Evolutionary conservation across 2,797 vertebrate species (phyloP).

Genomic region (Coranthus polyacanthus): DNA sequence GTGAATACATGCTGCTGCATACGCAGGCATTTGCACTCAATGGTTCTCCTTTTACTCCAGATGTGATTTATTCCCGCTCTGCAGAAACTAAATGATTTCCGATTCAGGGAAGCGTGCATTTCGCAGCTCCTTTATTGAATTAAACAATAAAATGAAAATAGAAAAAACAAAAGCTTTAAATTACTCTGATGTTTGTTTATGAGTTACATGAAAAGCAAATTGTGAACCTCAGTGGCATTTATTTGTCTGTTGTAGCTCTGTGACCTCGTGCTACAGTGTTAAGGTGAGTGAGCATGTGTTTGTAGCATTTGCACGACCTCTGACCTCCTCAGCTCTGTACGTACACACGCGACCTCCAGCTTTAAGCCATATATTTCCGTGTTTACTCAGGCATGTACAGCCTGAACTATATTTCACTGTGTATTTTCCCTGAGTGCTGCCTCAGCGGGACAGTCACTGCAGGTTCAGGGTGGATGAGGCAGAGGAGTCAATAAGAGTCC

Average conservation of each 20-base stretch:
- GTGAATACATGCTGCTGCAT: neutral
- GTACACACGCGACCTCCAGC: neutral
- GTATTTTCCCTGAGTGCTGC: conserved; percentile 22
- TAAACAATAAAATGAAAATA: conserved; percentile 2
- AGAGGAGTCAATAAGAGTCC: conserved; percentile 8
- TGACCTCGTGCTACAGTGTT: conserved; percentile 1
- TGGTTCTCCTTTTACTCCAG: neutral
- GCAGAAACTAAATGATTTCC: no score
- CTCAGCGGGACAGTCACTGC: conserved; percentile 25
- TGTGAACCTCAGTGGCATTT: conserved; percentile 6
- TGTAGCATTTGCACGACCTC: conserved; percentile 15
- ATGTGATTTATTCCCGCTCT: no score
- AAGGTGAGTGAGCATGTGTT: conserved; percentile 1
- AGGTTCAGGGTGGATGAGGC: conserved; percentile 29
- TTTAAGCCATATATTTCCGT: neutral
- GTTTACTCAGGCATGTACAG: neutral
- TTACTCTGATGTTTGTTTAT: conserved; percentile 19
- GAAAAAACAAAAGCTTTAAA: neutral
- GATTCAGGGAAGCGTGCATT: neutral
- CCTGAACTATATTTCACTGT: no score
- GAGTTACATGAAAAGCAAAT: conserved; percentile 13
- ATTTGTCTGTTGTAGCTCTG: neutral
- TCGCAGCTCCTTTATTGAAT: conserved; percentile 14
- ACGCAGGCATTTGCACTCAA: neutral
- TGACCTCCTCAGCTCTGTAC: conserved; percentile 13